Conservation (phyloP, 2,888 invertebrate genomes). For the Trachelus iudaicus region DNA sequence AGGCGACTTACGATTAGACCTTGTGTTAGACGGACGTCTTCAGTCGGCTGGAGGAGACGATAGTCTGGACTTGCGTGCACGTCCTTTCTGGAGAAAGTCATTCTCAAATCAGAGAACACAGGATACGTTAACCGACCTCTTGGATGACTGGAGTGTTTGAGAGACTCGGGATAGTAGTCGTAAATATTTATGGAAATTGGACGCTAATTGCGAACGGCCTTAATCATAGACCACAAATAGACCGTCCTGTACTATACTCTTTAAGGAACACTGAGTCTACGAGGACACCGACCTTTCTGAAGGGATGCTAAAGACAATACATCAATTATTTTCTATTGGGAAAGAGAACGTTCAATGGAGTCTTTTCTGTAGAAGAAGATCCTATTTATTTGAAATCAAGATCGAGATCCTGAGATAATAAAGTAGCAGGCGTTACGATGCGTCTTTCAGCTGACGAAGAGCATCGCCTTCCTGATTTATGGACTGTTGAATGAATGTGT, state of each 20-base stretch:
- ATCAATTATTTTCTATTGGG: neutral
- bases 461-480: neutral
- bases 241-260: neutral
- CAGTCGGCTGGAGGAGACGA: neutral
- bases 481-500: neutral
- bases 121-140: neutral
- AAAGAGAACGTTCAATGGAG: neutral
- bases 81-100: neutral
- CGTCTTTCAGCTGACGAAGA: neutral
- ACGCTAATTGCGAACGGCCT: neutral
- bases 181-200: slow-evolving; percentile 1
- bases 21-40: neutral
- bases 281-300: neutral
- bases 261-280: neutral
- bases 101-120: neutral
- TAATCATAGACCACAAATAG: neutral
- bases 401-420: neutral
- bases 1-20: neutral
- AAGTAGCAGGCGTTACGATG: neutral
- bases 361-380: neutral
- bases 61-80: neutral
- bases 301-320: neutral
- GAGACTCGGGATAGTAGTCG: neutral
- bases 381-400: neutral
- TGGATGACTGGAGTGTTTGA: neutral